Base-by-base conservation (phyloP, 1,140 invertebrate species). In the Adoxophyes honmai region DNA sequence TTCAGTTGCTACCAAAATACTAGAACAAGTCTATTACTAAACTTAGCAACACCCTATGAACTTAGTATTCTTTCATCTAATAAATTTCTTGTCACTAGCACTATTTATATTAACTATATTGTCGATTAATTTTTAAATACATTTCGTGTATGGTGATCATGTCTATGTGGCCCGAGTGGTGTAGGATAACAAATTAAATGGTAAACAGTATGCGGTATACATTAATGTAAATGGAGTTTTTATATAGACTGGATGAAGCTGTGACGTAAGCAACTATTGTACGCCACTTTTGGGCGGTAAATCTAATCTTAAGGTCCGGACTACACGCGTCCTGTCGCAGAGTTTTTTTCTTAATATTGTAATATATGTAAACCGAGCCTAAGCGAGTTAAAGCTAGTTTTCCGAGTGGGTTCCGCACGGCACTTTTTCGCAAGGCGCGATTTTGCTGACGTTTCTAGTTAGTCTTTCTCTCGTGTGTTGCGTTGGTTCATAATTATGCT, bases 241-340 rank as follows among this genome's bases (percentile, higher is more conserved):
- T 58, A 52, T 33, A 58, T 58, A 58, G 57, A 58, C 57, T 58
- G 57, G 57, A 39, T 58, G 33, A 58, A 36, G 57, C 57, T 58
- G 57, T 58, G 57, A 58, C 44, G 44, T 52, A 52, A 9, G 14
- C n/a, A 34, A 34, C 42, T 48, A 48, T 11, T 52, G 28, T 16
- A 52, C 8, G 28, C 28, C 11, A 52, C 10, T 52, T 52, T 34
- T 14, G 33, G 13, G 21, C 1, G 0, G 42, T 48, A 48, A 21
- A 9, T n/a, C 1, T 9, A 13, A 28, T 28, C 2, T n/a, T 28
- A 28, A 28, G 21, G 21, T 28, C 21, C 21, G 21, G 21, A 6
- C 21, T 28, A 28, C 21, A 28, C 21, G 21, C 21, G 21, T 28
- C 21, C 21, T 28, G 6, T 3, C 2, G 6, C 21, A 28, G 6